phyloP scores from a whole-genome alignment of 2,113 vertebrate species.

The Zosterops borbonicus region DNA sequence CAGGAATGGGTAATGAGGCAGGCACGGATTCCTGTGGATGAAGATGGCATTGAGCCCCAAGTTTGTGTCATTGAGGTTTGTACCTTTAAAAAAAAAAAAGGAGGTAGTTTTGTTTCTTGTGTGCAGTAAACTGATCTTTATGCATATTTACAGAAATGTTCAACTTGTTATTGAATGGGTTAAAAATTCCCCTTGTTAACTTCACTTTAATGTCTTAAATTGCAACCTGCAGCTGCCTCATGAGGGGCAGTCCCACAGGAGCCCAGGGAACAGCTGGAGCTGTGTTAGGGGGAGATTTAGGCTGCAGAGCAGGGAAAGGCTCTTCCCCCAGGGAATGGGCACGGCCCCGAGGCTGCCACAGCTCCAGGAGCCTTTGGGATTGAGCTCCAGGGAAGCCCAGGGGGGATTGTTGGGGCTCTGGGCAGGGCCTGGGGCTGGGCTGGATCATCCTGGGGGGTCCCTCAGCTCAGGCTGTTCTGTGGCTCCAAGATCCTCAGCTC shows the following conservation, averaged over 20 bases:
- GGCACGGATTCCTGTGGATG: conserved; percentile 89
- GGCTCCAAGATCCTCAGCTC: too few relatives aligned
- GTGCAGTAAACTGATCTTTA: fast-evolving
- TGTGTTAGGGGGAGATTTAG: not conserved
- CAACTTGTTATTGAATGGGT: not conserved
- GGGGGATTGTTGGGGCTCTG: too few relatives aligned
- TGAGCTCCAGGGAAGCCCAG: too few relatives aligned
- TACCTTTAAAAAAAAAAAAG: not conserved
- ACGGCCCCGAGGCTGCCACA: not conserved
- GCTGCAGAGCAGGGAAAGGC: not conserved
- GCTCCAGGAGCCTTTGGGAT: too few relatives aligned
- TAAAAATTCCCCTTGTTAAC: not conserved
- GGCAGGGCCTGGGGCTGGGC: too few relatives aligned
- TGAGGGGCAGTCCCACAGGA: not conserved
- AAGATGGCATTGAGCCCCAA: conserved; percentile 90
- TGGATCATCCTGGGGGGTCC: too few relatives aligned
- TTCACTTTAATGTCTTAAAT: not conserved
- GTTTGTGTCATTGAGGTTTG: conserved; percentile 96
- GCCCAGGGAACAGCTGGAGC: not conserved
- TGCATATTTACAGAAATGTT: not conserved
- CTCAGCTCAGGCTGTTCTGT: too few relatives aligned
- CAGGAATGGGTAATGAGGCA: conserved; percentile 97
- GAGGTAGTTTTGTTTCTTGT: not conserved
- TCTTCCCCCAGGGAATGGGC: not conserved
- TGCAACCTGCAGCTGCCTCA: not conserved